Evolutionary conservation across 2,113 vertebrate species (phyloP), one percentile per base, ranked within the genome.

Genomic region (Brachypteracias leptosomus): DNA sequence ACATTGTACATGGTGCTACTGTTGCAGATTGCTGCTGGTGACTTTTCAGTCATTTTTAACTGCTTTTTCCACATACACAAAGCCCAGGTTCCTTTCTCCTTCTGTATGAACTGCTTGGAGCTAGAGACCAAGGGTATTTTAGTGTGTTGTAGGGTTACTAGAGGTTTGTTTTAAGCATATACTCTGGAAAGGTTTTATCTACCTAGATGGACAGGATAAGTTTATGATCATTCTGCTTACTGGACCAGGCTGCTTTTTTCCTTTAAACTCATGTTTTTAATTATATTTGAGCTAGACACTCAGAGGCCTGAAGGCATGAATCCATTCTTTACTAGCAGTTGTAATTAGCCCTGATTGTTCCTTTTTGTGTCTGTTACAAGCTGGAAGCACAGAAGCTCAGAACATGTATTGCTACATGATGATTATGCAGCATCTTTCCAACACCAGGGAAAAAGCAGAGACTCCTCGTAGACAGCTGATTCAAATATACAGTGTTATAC

Each of bases 1-100:
- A 3, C 5, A 2, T 12, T 21, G 31, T 6, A 1, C 0, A 0
- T 0, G 26, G 54, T 18, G 29, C 0, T 0, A 12, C 49, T 5
- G 55, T 47, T 21, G 25, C 31, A 8, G 31, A 21, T 22, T 2
- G 6, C 0, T 54, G 40, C 63, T 22, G 19, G 28, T 81, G 54
- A 72, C 28, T 82, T 89, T 15, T 25, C 62, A 76, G 25, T 49
- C 61, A 63, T 91, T 92, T 94, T 88, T 86, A 86, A 68, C 57
- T 52, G 22, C 5, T 89, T 70, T 83, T 81, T 62, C 66, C 65
- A 55, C 20, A 19, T 31, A 17, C 3, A 26, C n/a, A 46, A 62
- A 52, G 33, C 25, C 40, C 44, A 79, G 36, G 71, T 68, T 91
- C 38, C 59, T 88, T 91, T 83, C 55, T 63, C 14, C 19, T 82